Percentiles rank a stretch among this genome's conserved stretches.
Conservation (phyloP, 2,797 vertebrate species). For the Masticophis lateralis region DNA sequence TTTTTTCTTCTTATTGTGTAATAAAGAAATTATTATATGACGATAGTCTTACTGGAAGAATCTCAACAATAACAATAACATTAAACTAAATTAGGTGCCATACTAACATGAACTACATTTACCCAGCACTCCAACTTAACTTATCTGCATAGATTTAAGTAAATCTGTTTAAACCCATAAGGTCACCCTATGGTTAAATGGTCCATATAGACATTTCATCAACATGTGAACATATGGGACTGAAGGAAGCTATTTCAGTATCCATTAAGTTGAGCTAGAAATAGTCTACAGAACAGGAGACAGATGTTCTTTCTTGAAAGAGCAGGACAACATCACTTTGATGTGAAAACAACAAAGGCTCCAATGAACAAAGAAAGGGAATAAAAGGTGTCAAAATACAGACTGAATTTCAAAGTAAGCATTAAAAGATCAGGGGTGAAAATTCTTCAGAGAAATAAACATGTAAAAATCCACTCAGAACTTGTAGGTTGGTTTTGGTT, state of each 20-base stretch:
- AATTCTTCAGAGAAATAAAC: conserved; percentile 41
- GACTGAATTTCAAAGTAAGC: conserved; percentile 55
- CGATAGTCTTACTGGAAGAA: neutral
- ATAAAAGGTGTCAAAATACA: conserved; percentile 31
- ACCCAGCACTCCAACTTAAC: neutral
- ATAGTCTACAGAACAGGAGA: neutral
- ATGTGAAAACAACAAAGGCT: conserved; percentile 62
- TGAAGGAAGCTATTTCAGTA: accelerated
- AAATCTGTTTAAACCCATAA: accelerated
- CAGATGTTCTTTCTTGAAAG: accelerated
- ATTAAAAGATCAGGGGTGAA: conserved; percentile 45
- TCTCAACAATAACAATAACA: neutral
- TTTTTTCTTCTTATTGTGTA: neutral
- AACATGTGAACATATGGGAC: neutral
- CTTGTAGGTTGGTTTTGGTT: neutral
- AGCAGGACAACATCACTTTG: conserved; percentile 46
- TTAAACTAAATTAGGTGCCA: neutral
- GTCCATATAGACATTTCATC: accelerated
- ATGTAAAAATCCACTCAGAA: neutral
- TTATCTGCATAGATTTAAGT: neutral
- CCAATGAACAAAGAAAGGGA: conserved; percentile 18
- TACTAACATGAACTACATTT: neutral
- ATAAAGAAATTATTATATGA: neutral
- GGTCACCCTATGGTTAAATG: neutral
- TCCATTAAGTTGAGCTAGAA: accelerated